phyloP scores from a whole-genome alignment of 2,888 invertebrate genomes.

The Eretmocerus hayati region DNA sequence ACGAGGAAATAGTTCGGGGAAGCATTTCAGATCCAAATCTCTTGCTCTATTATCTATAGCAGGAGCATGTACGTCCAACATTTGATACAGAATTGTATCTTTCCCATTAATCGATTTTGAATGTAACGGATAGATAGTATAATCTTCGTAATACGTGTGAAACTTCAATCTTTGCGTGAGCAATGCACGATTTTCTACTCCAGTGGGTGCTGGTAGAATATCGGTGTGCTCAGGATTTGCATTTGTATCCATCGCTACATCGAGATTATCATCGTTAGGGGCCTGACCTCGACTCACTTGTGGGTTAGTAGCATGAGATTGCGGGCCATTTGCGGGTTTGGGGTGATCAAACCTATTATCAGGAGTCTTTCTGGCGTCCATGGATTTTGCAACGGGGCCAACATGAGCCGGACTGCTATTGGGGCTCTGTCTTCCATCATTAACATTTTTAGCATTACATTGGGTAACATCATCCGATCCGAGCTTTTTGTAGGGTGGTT shows the following conservation, averaged over 20 bases:
- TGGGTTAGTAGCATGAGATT: too few species aligned
- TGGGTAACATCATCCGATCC: too few species aligned
- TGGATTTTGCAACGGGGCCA: too few species aligned
- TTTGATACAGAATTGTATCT: constrained; percentile 25
- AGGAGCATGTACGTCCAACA: constrained; percentile 24
- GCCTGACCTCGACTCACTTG: background rate
- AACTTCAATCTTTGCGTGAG: constrained; percentile 17
- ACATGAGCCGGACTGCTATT: too few species aligned
- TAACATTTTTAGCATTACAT: too few species aligned
- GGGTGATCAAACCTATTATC: too few species aligned
- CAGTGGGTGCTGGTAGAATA: too few species aligned
- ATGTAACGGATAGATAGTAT: constrained; percentile 23
- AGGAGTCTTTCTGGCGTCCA: too few species aligned
- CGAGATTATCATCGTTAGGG: background rate
- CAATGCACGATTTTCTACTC: background rate
- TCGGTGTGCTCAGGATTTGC: background rate
- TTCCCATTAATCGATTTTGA: constrained; percentile 23
- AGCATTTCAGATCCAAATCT: constrained; percentile 23
- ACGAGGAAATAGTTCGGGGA: too few species aligned
- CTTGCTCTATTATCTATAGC: constrained; percentile 23
- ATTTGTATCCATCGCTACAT: background rate
- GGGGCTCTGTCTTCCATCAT: too few species aligned
- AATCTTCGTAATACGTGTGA: constrained; percentile 18
- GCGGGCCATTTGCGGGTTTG: too few species aligned
- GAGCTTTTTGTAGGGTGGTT: too few species aligned